Evolutionary conservation across 2,888 invertebrate genomes (phyloP).

Genomic region (Sceliomorpha sp.): DNA sequence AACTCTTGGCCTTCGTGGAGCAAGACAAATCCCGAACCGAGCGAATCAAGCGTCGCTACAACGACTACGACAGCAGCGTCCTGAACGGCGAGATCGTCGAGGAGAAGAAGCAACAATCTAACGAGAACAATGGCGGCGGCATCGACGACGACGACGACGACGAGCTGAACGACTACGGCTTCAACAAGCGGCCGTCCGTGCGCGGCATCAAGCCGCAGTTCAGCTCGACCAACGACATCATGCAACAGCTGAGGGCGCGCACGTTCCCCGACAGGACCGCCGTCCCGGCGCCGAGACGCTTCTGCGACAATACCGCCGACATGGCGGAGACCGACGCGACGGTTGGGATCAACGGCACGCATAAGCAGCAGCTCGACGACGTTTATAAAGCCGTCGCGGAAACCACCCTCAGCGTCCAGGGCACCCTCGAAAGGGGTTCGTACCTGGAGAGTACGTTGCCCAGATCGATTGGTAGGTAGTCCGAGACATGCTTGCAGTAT

Average conservation of each 20-base stretch:
- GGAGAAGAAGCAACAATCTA: conserved; percentile 75
- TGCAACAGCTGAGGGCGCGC: conserved; percentile 90
- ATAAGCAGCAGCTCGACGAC: conserved; percentile 71
- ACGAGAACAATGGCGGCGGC: conserved; percentile 82
- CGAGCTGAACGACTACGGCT: conserved; percentile 95
- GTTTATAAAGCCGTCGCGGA: conserved; percentile 77
- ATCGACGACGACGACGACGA: conserved; percentile 94
- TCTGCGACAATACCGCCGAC: conserved; percentile 54
- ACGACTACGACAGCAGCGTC: conserved; percentile 58
- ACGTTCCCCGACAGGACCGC: conserved; percentile 62
- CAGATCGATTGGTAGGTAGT: conserved; percentile 51
- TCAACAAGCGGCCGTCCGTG: conserved; percentile 93
- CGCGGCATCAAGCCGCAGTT: conserved; percentile 94
- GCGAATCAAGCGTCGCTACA: conserved; percentile 87
- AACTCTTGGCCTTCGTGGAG: conserved; percentile 91
- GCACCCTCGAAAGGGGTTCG: conserved; percentile 62
- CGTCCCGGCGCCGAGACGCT: conserved; percentile 57
- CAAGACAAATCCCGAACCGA: conserved; percentile 92
- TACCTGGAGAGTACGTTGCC: conserved; percentile 70
- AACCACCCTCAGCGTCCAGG: conserved; percentile 64
- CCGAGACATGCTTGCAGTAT: too few species aligned
- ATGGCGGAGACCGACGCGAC: conserved; percentile 54
- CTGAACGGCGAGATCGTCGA: conserved; percentile 34
- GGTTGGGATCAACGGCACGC: conserved; percentile 73
- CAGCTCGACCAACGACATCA: conserved; percentile 89